Evolutionary conservation across 1,140 invertebrate genomes (phyloP).

Genomic region (Mycetomoellerius zeteki): DNA sequence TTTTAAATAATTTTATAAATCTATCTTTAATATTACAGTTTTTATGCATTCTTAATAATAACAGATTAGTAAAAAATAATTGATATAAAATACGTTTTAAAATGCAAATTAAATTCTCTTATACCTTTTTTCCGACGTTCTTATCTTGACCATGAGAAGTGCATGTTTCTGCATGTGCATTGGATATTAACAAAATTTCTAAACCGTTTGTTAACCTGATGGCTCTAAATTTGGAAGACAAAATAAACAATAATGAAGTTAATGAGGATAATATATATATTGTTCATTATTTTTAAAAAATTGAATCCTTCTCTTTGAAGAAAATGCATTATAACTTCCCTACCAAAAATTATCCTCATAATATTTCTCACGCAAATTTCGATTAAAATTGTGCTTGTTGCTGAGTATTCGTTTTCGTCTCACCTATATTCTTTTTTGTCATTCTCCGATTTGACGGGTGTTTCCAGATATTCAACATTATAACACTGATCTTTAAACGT

Average conservation of each 20-base stretch:
- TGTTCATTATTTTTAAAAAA: background rate
- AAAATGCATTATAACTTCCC: background rate
- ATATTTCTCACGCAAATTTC: background rate
- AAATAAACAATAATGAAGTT: background rate
- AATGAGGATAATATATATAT: background rate
- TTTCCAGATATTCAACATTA: conserved; percentile 77
- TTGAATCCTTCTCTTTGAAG: background rate
- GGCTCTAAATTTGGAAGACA: conserved; percentile 85
- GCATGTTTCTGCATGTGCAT: conserved; percentile 79
- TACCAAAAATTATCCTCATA: background rate
- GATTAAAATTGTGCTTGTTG: background rate
- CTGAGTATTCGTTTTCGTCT: background rate
- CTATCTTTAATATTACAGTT: background rate
- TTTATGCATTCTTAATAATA: background rate
- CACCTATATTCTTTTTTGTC: conserved; percentile 89
- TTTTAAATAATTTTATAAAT: background rate
- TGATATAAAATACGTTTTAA: background rate
- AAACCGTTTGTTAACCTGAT: conserved; percentile 91
- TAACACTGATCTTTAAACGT: background rate
- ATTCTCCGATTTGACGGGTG: conserved; percentile 88
- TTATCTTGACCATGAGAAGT: conserved; percentile 59
- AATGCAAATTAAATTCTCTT: background rate
- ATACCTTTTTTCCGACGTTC: conserved; percentile 84
- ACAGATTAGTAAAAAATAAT: background rate
- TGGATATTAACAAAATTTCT: conserved; percentile 90